Percentiles rank a stretch among this genome's conserved stretches.
These are phyloP conservation scores for Charanyca ferruginea DNA, from an alignment of 2,888 invertebrate species.

Conservation along the genomic window DNA sequence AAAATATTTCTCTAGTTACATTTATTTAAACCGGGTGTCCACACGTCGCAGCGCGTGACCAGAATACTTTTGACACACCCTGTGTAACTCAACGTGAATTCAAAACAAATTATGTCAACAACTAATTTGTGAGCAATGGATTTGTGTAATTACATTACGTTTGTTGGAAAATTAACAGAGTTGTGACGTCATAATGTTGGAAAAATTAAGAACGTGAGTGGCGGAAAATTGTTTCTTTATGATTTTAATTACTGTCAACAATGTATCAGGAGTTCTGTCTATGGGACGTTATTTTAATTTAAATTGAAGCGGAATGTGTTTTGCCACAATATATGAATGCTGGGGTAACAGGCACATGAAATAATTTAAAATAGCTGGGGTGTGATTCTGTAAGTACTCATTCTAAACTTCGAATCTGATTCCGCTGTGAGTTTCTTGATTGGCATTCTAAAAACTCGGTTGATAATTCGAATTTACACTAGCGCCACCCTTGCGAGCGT, in stretches of 20 bases:
- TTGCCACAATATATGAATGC: too few species aligned
- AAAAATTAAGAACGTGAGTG: slow-evolving; percentile 25
- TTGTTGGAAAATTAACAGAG: slow-evolving; percentile 26
- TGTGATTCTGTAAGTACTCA: too few species aligned
- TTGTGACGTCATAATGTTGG: slow-evolving; percentile 26
- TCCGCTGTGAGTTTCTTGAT: too few species aligned
- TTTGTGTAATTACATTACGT: slow-evolving; percentile 54
- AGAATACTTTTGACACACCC: slow-evolving; percentile 33
- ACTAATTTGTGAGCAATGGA: slow-evolving; percentile 65
- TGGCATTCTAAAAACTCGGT: too few species aligned
- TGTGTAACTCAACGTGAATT: slow-evolving; percentile 61
- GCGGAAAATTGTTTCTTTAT: slow-evolving; percentile 19
- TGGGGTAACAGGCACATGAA: too few species aligned
- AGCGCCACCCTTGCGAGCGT: too few species aligned
- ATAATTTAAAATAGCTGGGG: too few species aligned
- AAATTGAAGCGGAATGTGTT: background rate
- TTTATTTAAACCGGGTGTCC: slow-evolving; percentile 40
- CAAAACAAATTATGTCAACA: slow-evolving; percentile 66
- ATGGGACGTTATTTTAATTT: background rate
- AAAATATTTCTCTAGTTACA: slow-evolving; percentile 19
- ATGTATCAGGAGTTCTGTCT: slow-evolving; percentile 3
- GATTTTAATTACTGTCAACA: slow-evolving; percentile 36
- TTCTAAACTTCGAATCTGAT: too few species aligned
- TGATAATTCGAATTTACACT: too few species aligned
- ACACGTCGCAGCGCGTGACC: slow-evolving; percentile 50